Evolutionary conservation across 2,888 invertebrate species (phyloP), one percentile per base, ranked within the genome.

Genomic region (Drosophila planitibia): DNA sequence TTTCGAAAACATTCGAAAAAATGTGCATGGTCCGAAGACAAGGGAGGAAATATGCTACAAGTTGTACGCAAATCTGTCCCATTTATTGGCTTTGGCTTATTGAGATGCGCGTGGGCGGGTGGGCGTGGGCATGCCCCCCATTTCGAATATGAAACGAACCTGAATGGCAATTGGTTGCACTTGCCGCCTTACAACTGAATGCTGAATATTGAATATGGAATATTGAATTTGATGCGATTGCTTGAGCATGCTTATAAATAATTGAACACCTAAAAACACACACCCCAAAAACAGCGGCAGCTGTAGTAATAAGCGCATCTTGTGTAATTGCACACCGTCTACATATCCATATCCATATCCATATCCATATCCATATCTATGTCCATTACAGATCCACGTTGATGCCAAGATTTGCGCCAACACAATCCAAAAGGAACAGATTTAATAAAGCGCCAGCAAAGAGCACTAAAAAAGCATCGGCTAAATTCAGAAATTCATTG

Each of bases 401-500:
- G 52, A 61, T 51, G 28, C 19, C 19, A 19, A 51, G 51, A 35
- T 25, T 68, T 57, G 57, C 44, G 39, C 71, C 58, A 70, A 57
- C 70, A 51, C 68, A 70, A 58, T 70, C 70, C 68, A 67, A 59
- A 55, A 33, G 65, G 55, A 53, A 73, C 68, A 71, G 76, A 76
- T 83, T 83, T 85, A 80, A 82, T 82, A 85, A 85, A 85, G 74
- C 58, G 76, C 59, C 53, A 62, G 69, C 53, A 60, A 22, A 61
- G 47, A 55, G 74, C 49, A 32, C 22, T 35, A n/a, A 62, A 68
- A 70, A 71, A 61, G 66, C 60, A 74, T 74, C 76, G 84, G 77
- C 88, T 89, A 85, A 89, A 90, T 85, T 85, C 90, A 74, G 88
- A 89, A 85, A 85, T 85, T 89, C 84, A 85, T 84, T 87, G 82